Evolutionary conservation across 2,113 vertebrate species (phyloP).

Genomic region (Eulacestoma nigropectus): DNA sequence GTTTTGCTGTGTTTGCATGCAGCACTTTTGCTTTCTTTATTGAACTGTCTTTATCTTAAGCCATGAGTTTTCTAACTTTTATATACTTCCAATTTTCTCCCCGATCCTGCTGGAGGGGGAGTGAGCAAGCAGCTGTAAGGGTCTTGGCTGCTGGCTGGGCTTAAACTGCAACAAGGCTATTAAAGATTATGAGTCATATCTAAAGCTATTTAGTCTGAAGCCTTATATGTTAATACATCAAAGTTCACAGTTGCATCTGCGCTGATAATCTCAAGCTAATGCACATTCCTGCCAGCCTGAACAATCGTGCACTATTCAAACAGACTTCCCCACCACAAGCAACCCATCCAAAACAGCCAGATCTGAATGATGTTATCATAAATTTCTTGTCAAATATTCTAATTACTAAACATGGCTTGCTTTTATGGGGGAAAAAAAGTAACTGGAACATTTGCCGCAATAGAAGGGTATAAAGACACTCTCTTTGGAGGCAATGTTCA

Average conservation of each 20-base stretch:
- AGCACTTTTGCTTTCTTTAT: background rate
- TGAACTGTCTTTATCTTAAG: background rate
- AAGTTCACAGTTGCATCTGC: background rate
- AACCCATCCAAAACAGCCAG: background rate
- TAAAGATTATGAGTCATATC: background rate
- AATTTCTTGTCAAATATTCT: background rate
- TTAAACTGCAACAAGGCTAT: background rate
- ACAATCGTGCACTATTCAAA: fast-evolving
- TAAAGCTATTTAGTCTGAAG: background rate
- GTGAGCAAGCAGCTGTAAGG: background rate
- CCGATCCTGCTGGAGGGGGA: background rate
- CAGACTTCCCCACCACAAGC: background rate
- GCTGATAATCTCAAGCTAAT: background rate
- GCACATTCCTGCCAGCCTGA: background rate
- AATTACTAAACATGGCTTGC: background rate
- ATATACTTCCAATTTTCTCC: background rate
- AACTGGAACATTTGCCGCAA: background rate
- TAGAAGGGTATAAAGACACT: background rate
- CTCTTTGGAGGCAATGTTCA: background rate
- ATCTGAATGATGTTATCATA: background rate
- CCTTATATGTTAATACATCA: background rate
- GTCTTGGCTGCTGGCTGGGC: background rate
- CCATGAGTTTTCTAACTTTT: background rate
- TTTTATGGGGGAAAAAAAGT: background rate
- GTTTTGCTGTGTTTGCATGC: background rate